A percentile compares a stretch with the other conserved stretches of the same genome.
phyloP scores from a whole-genome alignment of 2,113 vertebrate genomes.

The Tetrax tetrax region DNA sequence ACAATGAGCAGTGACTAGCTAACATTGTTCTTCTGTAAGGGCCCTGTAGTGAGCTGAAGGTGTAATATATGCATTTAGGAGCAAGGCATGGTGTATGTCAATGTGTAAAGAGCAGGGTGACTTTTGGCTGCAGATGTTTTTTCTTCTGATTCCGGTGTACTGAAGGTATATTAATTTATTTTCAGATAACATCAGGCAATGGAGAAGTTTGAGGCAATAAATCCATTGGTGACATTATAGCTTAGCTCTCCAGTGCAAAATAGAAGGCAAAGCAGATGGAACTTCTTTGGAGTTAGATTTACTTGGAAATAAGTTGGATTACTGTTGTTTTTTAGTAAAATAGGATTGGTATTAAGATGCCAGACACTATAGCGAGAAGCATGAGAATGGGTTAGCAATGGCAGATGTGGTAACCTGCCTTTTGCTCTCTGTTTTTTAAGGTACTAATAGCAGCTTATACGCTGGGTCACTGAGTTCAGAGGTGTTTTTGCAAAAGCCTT shows the following conservation, averaged over 20 bases:
- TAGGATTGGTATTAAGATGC: not conserved
- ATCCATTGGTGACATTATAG: not conserved
- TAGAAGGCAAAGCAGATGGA: not conserved
- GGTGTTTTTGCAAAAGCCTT: not conserved
- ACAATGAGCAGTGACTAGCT: not conserved
- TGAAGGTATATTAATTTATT: not conserved
- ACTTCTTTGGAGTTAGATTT: not conserved
- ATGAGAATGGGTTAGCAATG: not conserved
- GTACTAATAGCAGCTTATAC: not conserved
- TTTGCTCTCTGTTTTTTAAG: slow-evolving; percentile 47
- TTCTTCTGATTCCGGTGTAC: not conserved
- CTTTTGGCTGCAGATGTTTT: not conserved
- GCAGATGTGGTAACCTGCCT: slow-evolving; percentile 38
- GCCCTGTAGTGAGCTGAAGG: not conserved
- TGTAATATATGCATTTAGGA: not conserved
- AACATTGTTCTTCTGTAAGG: not conserved
- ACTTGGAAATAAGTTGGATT: not conserved
- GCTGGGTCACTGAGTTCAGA: not conserved
- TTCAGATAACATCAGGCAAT: not conserved
- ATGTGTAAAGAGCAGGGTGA: not conserved
- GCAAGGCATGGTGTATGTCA: not conserved
- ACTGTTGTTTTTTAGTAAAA: not conserved
- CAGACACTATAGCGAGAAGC: not conserved
- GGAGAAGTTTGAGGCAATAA: not conserved
- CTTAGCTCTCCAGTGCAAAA: not conserved